Evolutionary conservation across 2,113 vertebrate species (phyloP), one percentile per base, ranked within the genome.

Genomic region (Phyllostomus hastatus): DNA sequence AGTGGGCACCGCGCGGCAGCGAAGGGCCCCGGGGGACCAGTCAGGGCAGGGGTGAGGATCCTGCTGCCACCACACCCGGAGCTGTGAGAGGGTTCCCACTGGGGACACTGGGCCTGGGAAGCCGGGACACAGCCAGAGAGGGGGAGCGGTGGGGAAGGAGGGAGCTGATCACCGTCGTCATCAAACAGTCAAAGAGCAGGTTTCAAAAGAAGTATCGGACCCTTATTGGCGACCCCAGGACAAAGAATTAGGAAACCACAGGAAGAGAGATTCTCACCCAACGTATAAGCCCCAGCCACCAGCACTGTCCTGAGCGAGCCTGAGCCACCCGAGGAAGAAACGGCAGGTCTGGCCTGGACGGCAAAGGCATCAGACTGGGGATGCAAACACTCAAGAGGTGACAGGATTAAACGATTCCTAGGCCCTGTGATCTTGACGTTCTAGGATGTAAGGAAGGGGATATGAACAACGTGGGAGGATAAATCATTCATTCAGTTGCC

Each of bases 1-100:
- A 46, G 28, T 12, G 1, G 20, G 4, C 7, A 0, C 28, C 12
- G 57, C n/a, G 31, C 10, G 43, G 0, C 10, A n/a, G 64, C 54
- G 20, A 72, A 46, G 16, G 0, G 19, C 5, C 48, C 69, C 28
- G n/a, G 10, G 61, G 17, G 69, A n/a, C 33, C 7, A 22, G 16
- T 1, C n/a, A 22, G 48, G 54, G 50, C 8, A 33, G 31, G 11
- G 11, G 88, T 0, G 4, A 50, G n/a, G 38, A 43, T 48, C 22
- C 46, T 10, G 22, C 28, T 70, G 33, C 41, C 16, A 14, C 4
- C 10, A 11, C 4, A 10, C 16, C 38, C 16, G 69, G 24, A 67
- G 38, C n/a, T 72, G 14, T 48, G 28, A 31, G 4, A 31, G 61
- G 11, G 14, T 10, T 28, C 10, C 59, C 26, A 24, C 57, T 2